Base-by-base conservation (phyloP, 2,113 vertebrate species). In the Ahaetulla prasina region DNA sequence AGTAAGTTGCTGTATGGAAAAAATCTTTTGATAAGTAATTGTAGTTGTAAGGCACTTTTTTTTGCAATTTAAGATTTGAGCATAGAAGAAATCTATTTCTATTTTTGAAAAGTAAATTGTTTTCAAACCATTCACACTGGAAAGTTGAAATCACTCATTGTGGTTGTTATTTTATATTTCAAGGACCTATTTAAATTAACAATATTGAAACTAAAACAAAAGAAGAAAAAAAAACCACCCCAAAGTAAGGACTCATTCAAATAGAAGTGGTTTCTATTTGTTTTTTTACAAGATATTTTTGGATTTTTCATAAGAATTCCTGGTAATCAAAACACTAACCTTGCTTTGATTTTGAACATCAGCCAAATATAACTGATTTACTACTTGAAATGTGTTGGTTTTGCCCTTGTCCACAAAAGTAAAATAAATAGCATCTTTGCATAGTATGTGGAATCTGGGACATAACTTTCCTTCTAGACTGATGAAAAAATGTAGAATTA, bases 1-100 rank as follows among this genome's bases (percentile, higher is more conserved):
- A n/a, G 53, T 25, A 47, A 63, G 18, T 63, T 18, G 39, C 30
- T 53, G 57, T 30, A 43, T 89, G 88, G 89, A 89, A 53, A 49
- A 39, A 49, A 27, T 39, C 1, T 88, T 6, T 68, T 88, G 43
- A 68, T 88, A 52, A 39, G 10, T 63, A 63, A 39, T 63, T 63
- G 10, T 63, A 63, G 11, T 63, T 63, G 27, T 63, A 63, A 4
- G 27, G 57, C 27, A 30, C 4, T 52, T 57, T 63, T 35, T 55
- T 35, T 63, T 85, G 27, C 3, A 16, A 18, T 27, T 85, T 30
- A 86, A 35, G 47, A 9, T 16, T 27, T n/a, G 0, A 0, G 4
- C 0, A 0, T 18, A 0, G 9, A 1, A 11, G 39, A 57, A 54
- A 39, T 43, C 23, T 39, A 4, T 60, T 45, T 87, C 55, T 8